Evolutionary conservation across 2,113 vertebrate species (phyloP), one percentile per base, ranked within the genome.

Genomic region (Chloroceryle aenea): DNA sequence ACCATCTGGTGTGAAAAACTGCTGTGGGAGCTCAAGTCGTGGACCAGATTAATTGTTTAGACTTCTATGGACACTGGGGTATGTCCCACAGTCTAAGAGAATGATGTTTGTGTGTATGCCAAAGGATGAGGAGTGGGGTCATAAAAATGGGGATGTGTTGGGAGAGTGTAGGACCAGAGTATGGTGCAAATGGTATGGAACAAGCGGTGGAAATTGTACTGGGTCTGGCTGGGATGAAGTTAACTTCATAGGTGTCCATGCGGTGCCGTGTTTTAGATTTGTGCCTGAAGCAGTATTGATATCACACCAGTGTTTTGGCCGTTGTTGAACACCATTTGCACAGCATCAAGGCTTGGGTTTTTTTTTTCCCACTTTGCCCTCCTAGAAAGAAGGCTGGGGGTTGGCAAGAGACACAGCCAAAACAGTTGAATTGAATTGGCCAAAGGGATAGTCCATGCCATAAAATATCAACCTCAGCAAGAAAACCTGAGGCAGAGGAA

Each of bases 51-150:
- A 52, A 81, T 42, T 72, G n/a, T 9, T 5, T 48, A 2, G 36
- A 32, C 18, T 68, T 58, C 12, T 45, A 5, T 18, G 42, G 42
- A 59, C 14, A 6, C 34, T 34, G 17, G 4, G 19, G 20, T 7
- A n/a, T 68, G 48, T 48, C 30, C 21, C 58, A 86, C 32, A 63
- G 26, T 20, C 20, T 83, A 71, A 48, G 17, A 25, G 27, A 68
- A 23, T 3, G 1, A 64, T 21, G 12, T 42, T 36, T 34, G 7
- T 50, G 9, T 7, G 5, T 32, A 4, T 40, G 34, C 50, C 48
- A 69, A 62, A 73, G 32, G 25, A 56, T 2, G 2, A 64, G n/a
- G n/a, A 62, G 10, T 3, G 2, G 3, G 2, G 4, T 26, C 5
- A 3, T 59, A n/a, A 1, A 32, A 34, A n/a, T 71, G 27, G 42